phyloP scores from a whole-genome alignment of 2,888 invertebrate species.

The Lasioglossum oenotherae region DNA sequence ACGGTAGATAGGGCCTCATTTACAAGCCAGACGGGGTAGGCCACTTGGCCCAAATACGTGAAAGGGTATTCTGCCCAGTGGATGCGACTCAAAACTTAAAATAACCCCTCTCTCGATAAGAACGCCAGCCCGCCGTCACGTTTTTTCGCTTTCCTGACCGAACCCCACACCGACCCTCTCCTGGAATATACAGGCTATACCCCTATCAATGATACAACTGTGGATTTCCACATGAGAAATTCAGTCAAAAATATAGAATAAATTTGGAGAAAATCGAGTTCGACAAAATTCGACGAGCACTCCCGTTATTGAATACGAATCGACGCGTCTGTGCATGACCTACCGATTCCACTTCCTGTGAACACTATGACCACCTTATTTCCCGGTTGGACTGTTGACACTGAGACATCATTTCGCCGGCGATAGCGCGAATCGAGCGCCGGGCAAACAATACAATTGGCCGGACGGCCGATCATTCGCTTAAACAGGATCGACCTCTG shows the following conservation, averaged over 20 bases:
- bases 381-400: background rate
- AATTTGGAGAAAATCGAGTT: background rate
- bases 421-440: slow-evolving; percentile 1
- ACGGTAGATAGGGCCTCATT: slow-evolving; percentile 67
- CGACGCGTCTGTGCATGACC: background rate
- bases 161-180: background rate
- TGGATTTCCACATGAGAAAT: background rate
- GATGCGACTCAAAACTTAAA: slow-evolving; percentile 60
- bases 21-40: slow-evolving; percentile 64
- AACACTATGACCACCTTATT: background rate
- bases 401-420: background rate
- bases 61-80: slow-evolving; percentile 54
- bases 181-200: background rate
- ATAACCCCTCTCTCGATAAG: slow-evolving; percentile 53
- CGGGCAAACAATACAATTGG: background rate
- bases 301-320: background rate
- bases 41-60: slow-evolving; percentile 70
- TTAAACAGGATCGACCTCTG: slow-evolving; percentile 5
- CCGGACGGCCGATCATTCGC: background rate
- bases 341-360: background rate
- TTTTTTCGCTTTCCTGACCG: slow-evolving; percentile 3
- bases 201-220: background rate
- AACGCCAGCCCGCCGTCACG: slow-evolving; percentile 32
- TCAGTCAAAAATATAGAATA: background rate
- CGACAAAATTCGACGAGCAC: background rate